Evolutionary conservation across 1,140 invertebrate genomes (phyloP), one percentile per base, ranked within the genome.

Genomic region (Diorhabda sublineata): DNA sequence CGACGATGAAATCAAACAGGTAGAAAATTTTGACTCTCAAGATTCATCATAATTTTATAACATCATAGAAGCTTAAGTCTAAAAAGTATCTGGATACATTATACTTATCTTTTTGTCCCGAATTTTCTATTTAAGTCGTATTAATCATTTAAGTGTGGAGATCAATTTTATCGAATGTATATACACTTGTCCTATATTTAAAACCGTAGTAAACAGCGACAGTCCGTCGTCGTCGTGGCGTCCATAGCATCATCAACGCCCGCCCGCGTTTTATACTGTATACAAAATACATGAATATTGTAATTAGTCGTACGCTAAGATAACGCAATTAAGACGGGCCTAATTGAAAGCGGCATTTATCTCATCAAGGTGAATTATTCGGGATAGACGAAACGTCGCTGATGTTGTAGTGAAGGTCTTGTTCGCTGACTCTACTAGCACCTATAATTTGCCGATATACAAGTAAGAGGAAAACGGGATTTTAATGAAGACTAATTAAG

Each of bases 301-400:
- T 73, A 73, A 73, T 73, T 73, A 73, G 67, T 58, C 64, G 66
- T 63, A 66, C 68, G 66, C 71, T 67, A 70, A 70, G 69, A 73
- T 61, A 69, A 67, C 69, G 64, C 64, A 70, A 70, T 70, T 70
- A 70, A 70, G 69, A 60, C 42, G 43, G 68, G 73, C 11, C 64
- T 70, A 75, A 74, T 74, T 75, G 72, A 72, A 75, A 71, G 64
- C 70, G 69, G 70, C 68, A 69, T 72, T 75, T 75, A 75, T 75
- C 74, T 73, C 70, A 70, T 69, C 64, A 71, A 75, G 74, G 74
- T 75, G 71, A 75, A 75, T 75, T 75, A 75, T 63, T 52, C 61
- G 68, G 62, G 57, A 64, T 62, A 65, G 47, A 65, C 47, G 64
- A 65, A 65, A 65, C 47, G 69, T 57, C 42, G 69, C 64, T 66